These are phyloP conservation scores for Cosmia pyralina DNA, from an alignment of 2,888 invertebrate genomes.

Conservation along the genomic window DNA sequence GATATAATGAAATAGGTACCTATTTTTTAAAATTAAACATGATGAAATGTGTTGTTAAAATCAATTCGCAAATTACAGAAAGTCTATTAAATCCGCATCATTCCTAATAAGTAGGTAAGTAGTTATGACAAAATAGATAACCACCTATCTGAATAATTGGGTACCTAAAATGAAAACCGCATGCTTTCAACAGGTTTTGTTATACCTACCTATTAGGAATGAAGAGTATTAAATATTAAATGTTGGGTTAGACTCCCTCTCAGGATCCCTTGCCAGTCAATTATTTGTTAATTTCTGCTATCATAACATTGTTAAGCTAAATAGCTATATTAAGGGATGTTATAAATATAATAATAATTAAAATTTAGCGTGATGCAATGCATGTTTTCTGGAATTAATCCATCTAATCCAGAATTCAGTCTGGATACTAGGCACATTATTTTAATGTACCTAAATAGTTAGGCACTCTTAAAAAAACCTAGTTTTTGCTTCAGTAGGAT, in stretches of 20 bases:
- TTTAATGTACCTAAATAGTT: neutral
- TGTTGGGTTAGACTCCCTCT: neutral
- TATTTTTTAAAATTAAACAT: neutral
- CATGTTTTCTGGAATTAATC: neutral
- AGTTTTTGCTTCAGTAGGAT: neutral
- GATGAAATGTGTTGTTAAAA: neutral
- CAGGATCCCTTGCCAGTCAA: neutral
- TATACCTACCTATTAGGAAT: neutral
- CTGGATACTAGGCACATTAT: neutral
- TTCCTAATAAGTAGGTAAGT: neutral
- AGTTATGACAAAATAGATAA: neutral
- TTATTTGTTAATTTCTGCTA: neutral
- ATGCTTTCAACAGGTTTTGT: neutral
- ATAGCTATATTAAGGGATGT: neutral
- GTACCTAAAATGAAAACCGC: too few species aligned
- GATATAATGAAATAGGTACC: neutral
- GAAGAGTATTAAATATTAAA: neutral
- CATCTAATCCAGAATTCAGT: neutral
- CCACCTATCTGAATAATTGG: neutral
- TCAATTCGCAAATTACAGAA: constrained; percentile 26
- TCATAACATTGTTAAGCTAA: neutral
- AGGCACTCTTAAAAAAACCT: too few species aligned
- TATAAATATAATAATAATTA: neutral
- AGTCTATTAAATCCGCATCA: neutral
- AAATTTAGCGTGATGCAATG: neutral